Base-by-base conservation (phyloP, 2,113 vertebrate species). In the Campylomormyrus tamandua region DNA sequence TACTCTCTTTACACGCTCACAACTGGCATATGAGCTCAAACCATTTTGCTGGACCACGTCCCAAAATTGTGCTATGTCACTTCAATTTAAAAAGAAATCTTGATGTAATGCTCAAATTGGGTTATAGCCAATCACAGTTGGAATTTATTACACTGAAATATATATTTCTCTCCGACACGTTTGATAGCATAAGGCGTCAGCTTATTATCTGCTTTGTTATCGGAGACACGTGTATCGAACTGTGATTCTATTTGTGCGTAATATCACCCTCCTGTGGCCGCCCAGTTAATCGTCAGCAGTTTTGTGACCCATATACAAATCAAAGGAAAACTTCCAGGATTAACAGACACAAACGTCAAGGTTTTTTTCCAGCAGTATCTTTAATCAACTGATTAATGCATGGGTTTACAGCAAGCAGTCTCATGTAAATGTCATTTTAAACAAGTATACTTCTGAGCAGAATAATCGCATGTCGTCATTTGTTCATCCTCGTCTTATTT, bases 311-410 rank as follows among this genome's bases (percentile, higher is more conserved):
- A 45, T 42, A 10, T 62, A 62, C 21, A 88, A 24, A 58, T 42
- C 11, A 58, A n/a, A 52, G 1, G 1, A 27, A 31, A 87, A 87
- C 27, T 35, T 70, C 62, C 62, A 86, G 46, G 31, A 45, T 46
- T 24, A 45, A 27, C 17, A 88, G 17, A 88, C 21, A 17, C 5
- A 45, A 13, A n/a, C 35, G 21, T 9, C 6, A 89, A 45, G 21
- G 10, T 27, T 62, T 92, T 94, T 96, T 95, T 96, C 95, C 96
- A 96, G 97, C 96, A 96, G 96, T 95, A 95, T 96, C 95, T 97
- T 97, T 97, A 97, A 97, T 97, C 96, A 97, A 95, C 95, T 95
- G 94, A 96, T 95, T 97, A 97, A 97, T 94, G 96, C 96, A 96
- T 95, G 94, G 96, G 97, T 96, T 96, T 97, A 97, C 96, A 97